Conservation (phyloP, 2,113 vertebrate genomes). For the Dascyllus trimaculatus region DNA sequence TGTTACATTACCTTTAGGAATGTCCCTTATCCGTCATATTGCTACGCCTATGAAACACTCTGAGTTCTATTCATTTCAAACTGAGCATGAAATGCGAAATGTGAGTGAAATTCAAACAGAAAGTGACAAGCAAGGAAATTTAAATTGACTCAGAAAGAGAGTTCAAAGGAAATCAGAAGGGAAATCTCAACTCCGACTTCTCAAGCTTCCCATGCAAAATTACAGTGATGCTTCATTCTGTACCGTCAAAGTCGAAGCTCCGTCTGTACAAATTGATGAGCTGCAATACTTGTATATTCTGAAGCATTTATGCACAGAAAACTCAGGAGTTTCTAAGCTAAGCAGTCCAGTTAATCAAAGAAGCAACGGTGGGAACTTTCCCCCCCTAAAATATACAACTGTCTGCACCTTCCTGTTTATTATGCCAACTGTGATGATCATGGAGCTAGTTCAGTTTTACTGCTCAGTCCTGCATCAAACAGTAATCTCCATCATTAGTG, state of each 20-base stretch:
- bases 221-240: neutral
- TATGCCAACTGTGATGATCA: conserved; percentile 45
- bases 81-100: neutral
- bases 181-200: neutral
- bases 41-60: neutral
- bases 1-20: neutral
- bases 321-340: neutral
- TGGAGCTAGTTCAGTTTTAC: neutral
- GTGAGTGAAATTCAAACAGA: neutral
- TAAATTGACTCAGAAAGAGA: neutral
- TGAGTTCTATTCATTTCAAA: neutral
- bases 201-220: neutral
- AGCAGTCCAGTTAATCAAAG: conserved; percentile 23
- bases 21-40: neutral
- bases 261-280: neutral
- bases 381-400: conserved; percentile 13
- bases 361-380: conserved; percentile 28
- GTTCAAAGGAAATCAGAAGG: neutral
- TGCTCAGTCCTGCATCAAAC: too few species aligned
- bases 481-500: too few species aligned
- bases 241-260: too few species aligned
- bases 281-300: neutral
- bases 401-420: conserved; percentile 34
- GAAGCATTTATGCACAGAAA: neutral
- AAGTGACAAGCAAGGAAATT: neutral